phyloP scores from a whole-genome alignment of 2,888 invertebrate species.

The Noctua pronuba region DNA sequence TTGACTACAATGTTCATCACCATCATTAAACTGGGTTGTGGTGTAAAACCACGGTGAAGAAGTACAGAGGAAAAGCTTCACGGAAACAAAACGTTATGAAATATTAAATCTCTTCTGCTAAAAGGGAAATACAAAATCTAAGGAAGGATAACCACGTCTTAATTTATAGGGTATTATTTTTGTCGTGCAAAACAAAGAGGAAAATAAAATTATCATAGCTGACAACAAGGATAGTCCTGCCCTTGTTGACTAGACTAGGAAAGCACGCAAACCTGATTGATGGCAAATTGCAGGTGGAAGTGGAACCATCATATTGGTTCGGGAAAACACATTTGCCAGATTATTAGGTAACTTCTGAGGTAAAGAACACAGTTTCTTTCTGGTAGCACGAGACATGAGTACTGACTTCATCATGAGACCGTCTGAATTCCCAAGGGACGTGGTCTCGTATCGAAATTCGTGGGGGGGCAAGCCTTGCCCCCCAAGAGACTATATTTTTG shows the following conservation, averaged over 20 bases:
- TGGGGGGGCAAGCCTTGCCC: no score
- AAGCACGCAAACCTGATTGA: not conserved
- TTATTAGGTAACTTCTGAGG: not conserved
- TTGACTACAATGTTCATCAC: not conserved
- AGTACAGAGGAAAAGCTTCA: not conserved
- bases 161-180: slow-evolving; percentile 17
- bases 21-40: not conserved
- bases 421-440: no score
- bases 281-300: not conserved
- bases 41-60: not conserved
- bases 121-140: not conserved
- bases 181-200: not conserved
- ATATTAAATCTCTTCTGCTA: not conserved
- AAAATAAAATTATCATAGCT: not conserved
- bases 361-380: not conserved
- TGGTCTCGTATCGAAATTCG: no score
- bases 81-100: not conserved
- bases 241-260: slow-evolving; percentile 1
- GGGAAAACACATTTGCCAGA: not conserved
- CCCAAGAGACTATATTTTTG: not conserved
- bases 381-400: not conserved
- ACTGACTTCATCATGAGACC: not conserved
- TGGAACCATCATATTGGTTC: no score
- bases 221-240: not conserved
- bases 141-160: slow-evolving; percentile 17